Evolutionary conservation across 1,140 invertebrate species (phyloP), one percentile per base, ranked within the genome.

Genomic region (Rhynchophorus ferrugineus): DNA sequence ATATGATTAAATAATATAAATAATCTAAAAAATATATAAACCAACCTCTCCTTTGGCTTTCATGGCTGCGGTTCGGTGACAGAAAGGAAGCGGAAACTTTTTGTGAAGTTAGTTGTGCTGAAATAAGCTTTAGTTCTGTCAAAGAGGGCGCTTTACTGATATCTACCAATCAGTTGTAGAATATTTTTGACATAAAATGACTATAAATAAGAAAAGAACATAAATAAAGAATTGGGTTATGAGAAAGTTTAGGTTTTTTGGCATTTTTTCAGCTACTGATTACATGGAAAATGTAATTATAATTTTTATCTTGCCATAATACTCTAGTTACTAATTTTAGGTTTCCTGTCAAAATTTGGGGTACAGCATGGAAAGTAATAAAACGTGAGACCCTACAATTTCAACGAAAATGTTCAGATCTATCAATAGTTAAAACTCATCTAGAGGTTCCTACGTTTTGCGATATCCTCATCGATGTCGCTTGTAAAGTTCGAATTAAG

Each of bases 1-100:
- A n/a, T n/a, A n/a, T n/a, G n/a, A n/a, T 41, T 51, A 54, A 44
- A 53, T 47, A 37, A 41, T 35, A 17, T 8, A 45, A 47, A 45
- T n/a, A 35, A 36, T 55, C n/a, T 38, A 19, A 38, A 55, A 61
- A 61, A 61, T 59, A 50, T 52, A 14, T 24, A 58, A 59, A 66
- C 67, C 56, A 74, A 78, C 76, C 75, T 75, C 74, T 71, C 76
- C 76, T 70, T 77, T 78, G 58, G 75, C 75, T 71, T 73, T 78
- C 76, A 78, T 78, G 60, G 59, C 57, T 56, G 49, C 59, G 46
- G 56, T 47, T 57, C 57, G 24, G 57, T 17, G 33, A 45, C 34
- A 22, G 18, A 45, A 45, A 45, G 35, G 35, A 37, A 29, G n/a
- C n/a, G n/a, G n/a, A n/a, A n/a, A n/a, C n/a, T n/a, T n/a, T n/a